Evolutionary conservation across 2,797 vertebrate species (phyloP).

Genomic region (Neosilurus hyrtlii): DNA sequence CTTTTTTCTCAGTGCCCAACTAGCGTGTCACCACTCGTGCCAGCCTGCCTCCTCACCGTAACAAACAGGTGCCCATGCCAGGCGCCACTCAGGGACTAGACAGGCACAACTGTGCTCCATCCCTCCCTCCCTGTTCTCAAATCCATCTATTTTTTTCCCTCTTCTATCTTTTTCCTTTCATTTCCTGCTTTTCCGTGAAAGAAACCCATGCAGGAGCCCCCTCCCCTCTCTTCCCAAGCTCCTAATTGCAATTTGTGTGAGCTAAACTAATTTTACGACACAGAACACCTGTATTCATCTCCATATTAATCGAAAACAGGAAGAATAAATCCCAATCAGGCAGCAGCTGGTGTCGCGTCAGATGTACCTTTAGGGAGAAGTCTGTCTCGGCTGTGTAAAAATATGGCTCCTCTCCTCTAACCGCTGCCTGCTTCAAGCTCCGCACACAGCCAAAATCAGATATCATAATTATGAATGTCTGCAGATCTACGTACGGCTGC

Average conservation of each 20-base stretch:
- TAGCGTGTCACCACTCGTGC: slow-evolving; percentile 57
- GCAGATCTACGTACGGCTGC: slow-evolving; percentile 69
- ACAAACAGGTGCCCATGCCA: slow-evolving; percentile 68
- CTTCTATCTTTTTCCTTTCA: slow-evolving; percentile 55
- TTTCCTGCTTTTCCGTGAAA: slow-evolving; percentile 56
- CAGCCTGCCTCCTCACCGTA: slow-evolving; percentile 62
- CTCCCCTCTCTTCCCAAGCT: slow-evolving; percentile 59
- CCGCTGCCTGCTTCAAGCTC: slow-evolving; percentile 52
- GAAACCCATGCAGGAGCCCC: slow-evolving; percentile 17
- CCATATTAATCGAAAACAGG: slow-evolving; percentile 83
- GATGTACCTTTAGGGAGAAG: slow-evolving; percentile 81
- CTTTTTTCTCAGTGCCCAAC: slow-evolving; percentile 57
- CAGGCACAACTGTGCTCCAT: slow-evolving; percentile 44
- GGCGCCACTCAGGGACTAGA: slow-evolving; percentile 58
- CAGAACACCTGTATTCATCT: slow-evolving; percentile 80
- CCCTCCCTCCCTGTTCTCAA: slow-evolving; percentile 62
- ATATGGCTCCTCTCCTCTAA: slow-evolving; percentile 69
- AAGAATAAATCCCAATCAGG: slow-evolving; percentile 82
- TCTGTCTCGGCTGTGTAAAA: slow-evolving; percentile 75
- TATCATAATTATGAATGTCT: slow-evolving; percentile 76
- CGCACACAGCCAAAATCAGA: slow-evolving; percentile 49
- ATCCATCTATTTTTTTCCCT: slow-evolving; percentile 68
- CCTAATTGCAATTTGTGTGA: slow-evolving; percentile 80
- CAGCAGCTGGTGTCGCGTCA: slow-evolving; percentile 74
- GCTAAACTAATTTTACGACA: slow-evolving; percentile 80